Evolutionary conservation across 2,888 invertebrate genomes (phyloP).

Genomic region (Graphium colonna): DNA sequence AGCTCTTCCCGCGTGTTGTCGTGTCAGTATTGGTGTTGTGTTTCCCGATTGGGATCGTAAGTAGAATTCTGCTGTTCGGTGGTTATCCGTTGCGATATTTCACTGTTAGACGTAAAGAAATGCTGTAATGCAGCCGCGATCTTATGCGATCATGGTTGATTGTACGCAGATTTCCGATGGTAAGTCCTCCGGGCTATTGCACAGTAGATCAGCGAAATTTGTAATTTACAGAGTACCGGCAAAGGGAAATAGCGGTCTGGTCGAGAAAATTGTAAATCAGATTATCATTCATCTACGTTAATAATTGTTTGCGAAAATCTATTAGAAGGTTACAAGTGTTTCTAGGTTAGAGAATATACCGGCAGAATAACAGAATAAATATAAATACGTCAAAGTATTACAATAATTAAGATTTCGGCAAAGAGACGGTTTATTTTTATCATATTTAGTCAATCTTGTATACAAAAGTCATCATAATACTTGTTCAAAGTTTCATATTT

Average conservation of each 20-base stretch:
- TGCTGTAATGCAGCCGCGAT: slow-evolving; percentile 18
- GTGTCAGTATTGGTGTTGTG: slow-evolving; percentile 46
- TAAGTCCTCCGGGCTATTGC: slow-evolving; percentile 23
- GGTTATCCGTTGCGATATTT: slow-evolving; percentile 40
- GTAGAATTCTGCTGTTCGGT: slow-evolving; percentile 11
- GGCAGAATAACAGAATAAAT: too few species aligned
- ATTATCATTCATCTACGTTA: too few species aligned
- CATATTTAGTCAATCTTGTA: too few species aligned
- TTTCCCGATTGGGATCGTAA: slow-evolving; percentile 18
- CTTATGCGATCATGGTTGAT: slow-evolving; percentile 25
- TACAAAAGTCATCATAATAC: too few species aligned
- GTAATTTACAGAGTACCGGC: slow-evolving; percentile 17
- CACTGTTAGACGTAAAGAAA: slow-evolving; percentile 23
- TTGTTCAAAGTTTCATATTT: too few species aligned
- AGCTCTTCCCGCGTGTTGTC: slow-evolving; percentile 28
- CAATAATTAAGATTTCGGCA: too few species aligned
- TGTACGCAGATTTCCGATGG: slow-evolving; percentile 27
- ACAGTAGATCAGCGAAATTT: slow-evolving; percentile 15
- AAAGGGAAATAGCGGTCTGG: not conserved
- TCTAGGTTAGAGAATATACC: too few species aligned
- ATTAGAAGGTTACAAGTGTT: too few species aligned
- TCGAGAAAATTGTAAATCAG: not conserved
- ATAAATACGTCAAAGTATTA: too few species aligned
- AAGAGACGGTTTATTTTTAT: too few species aligned
- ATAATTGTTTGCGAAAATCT: not conserved